Evolutionary conservation across 1,140 invertebrate genomes (phyloP), one percentile per base, ranked within the genome.

Genomic region (Lasaia peninsularis): DNA sequence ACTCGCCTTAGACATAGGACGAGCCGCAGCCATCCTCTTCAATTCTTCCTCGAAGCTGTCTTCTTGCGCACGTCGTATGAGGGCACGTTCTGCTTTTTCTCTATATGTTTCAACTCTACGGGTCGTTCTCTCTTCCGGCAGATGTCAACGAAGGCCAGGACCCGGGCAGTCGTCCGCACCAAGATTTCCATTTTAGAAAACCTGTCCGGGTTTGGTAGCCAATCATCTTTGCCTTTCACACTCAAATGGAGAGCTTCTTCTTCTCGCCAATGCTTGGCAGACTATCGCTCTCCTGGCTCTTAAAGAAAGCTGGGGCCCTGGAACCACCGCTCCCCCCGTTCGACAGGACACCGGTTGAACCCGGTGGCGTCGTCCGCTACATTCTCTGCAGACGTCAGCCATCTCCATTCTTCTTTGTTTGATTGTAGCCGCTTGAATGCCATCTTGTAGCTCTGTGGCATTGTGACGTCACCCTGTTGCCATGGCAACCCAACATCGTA

Each of bases 331-430:
- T 58, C 28, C 18, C 33, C 8, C 4, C 10, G 9, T 2, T 37
- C 11, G 2, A 53, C 33, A 7, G n/a, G 9, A 9, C 3, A 11
- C 8, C 28, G 16, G 2, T 2, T 2, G 2, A 24, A 9, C 1
- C 63, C 16, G 3, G 73, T 81, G 0, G 70, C 75, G 10, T 71
- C 70, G 40, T 80, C 79, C 0, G 71, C 70, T 11, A 70, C 64
- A 35, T 82, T 78, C 0, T 61, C n/a, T 8, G 55, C 56, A 0
- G 73, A 64, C 0, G 73, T 66, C 6, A 78, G 24, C 73, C 76
- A 80, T 33, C 60, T 53, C 75, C 77, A 78, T n/a, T 75, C 64
- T 4, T 52, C 9, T 24, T 35, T 48, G n/a, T 62, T 48, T 2
- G 59, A 24, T 24, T 5, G 21, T 24, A 24, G 21, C 2, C 21